Base-by-base conservation (phyloP, 2,888 invertebrate genomes). In the Tridacna crocea region DNA sequence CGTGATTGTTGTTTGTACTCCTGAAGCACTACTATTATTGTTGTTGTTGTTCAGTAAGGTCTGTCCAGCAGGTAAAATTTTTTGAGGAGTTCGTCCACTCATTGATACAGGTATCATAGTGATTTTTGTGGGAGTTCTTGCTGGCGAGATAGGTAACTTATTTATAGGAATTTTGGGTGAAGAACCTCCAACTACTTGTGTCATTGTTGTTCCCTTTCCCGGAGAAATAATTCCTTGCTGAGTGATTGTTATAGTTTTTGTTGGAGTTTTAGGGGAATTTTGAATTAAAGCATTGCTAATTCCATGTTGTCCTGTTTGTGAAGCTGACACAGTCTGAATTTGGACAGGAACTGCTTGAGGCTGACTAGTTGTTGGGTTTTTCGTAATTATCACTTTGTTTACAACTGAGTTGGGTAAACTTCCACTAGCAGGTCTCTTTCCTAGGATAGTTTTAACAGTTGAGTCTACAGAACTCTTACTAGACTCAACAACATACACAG, bases 71-170 rank as follows among this genome's bases (percentile, higher is more conserved):
- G 90, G 88, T 24, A 88, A 86, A 66, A 97, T 96, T 94, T 96
- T 97, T 48, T 97, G 95, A 0, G 97, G 96, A 19, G 97, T 96
- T 94, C 97, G 97, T 13, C 96, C 94, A 0, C 79, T 60, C 61
- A 95, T 93, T 19, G 95, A 92, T 77, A 96, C 93, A 95, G 95
- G 95, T 84, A 95, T 95, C 90, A 92, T 92, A 77, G 92, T 93
- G 77, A 95, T 92, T 92, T 95, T 96, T 87, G 95, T 95, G 51
- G 95, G 94, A 82, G 95, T 94, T 84, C 95, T 95, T 72, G 95
- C 90, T 12, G 93, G 92, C 15, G 93, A 92, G n/a, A 92, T 90
- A 24, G 93, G 91, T 65, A 93, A 77, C 88, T 92, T 92, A 78
- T 83, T 91, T 48, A 91, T 88, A 36, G 92, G 91, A 66, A 92